Evolutionary conservation across 2,113 vertebrate genomes (phyloP).

Genomic region (Oncorhynchus mykiss): DNA sequence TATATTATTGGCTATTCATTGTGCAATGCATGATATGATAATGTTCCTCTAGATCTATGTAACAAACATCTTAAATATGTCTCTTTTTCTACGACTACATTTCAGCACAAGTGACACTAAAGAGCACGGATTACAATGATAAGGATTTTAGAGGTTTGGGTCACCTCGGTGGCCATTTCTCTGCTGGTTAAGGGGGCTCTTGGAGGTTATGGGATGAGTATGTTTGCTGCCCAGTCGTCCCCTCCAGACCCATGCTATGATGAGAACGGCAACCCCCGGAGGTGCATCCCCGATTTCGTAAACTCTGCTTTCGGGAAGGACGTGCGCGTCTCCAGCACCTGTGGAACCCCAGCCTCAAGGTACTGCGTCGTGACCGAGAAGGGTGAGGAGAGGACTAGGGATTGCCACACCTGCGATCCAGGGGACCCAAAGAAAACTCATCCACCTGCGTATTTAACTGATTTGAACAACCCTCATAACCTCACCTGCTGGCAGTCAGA

Average conservation of each 20-base stretch:
- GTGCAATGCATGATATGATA: neutral
- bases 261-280: slow-evolving; percentile 91
- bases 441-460: slow-evolving; percentile 91
- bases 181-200: slow-evolving; percentile 77
- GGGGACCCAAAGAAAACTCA: slow-evolving; percentile 89
- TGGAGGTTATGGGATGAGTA: slow-evolving; percentile 82
- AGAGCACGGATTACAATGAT: slow-evolving; percentile 71
- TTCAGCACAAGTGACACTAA: slow-evolving; percentile 54
- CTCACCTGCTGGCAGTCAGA: slow-evolving; percentile 99
- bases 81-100: slow-evolving; percentile 15
- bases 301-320: slow-evolving; percentile 98
- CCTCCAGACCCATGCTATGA: slow-evolving; percentile 96
- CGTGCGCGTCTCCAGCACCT: slow-evolving; percentile 95
- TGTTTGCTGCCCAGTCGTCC: slow-evolving; percentile 93
- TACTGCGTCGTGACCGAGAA: slow-evolving; percentile 94
- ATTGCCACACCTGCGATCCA: slow-evolving; percentile 94
- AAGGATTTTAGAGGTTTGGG: slow-evolving; percentile 78
- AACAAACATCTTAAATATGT: neutral
- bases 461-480: slow-evolving; percentile 99
- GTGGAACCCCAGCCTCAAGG: slow-evolving; percentile 84
- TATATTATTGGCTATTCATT: no score
- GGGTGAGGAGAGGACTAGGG: slow-evolving; percentile 85
- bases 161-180: slow-evolving; percentile 78
- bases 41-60: neutral
- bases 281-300: slow-evolving; percentile 98